Evolutionary conservation across 2,113 vertebrate species (phyloP).

Genomic region (Odontophorus gujanensis): DNA sequence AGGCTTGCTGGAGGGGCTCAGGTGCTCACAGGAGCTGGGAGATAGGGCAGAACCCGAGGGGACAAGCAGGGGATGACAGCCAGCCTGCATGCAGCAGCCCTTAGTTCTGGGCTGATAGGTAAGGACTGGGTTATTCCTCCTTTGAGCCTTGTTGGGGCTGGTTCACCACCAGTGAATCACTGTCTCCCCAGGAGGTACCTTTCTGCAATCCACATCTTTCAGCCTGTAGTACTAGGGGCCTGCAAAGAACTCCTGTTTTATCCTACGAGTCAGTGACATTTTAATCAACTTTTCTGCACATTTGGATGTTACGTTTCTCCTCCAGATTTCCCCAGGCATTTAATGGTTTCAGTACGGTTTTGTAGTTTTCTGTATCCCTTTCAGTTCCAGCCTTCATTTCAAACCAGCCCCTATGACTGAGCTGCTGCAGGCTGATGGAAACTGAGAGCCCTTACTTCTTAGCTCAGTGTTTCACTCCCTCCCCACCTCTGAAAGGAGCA

Average conservation of each 20-base stretch:
- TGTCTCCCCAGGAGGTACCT: neutral
- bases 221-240: neutral
- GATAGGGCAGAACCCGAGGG: neutral
- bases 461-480: neutral
- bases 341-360: neutral
- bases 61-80: neutral
- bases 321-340: neutral
- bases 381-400: neutral
- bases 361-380: neutral
- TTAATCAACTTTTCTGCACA: neutral
- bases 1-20: neutral
- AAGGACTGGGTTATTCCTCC: neutral
- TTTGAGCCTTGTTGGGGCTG: fast-evolving
- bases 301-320: neutral
- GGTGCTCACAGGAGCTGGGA: neutral
- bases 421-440: neutral
- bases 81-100: neutral
- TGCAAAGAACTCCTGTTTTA: neutral
- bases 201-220: neutral
- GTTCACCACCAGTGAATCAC: neutral
- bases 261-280: neutral
- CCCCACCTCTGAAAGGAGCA: neutral
- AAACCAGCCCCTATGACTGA: neutral
- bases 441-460: neutral
- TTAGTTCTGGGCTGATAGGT: neutral